Percentiles rank a stretch among this genome's conserved stretches.
Conservation (phyloP, 2,888 invertebrate genomes). For the Sinohyriopsis cumingii region DNA sequence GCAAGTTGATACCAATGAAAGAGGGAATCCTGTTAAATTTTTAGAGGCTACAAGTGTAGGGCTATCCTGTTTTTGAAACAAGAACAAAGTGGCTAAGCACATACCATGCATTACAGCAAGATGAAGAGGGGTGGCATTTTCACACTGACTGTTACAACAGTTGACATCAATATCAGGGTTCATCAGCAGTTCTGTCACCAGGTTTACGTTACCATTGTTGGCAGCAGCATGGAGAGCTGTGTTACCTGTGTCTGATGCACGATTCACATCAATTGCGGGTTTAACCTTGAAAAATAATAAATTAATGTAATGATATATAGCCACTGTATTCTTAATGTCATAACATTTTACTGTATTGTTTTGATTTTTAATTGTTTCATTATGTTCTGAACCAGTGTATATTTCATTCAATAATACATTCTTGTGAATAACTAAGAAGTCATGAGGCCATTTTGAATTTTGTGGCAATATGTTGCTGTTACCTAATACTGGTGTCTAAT, state of each 20-base stretch:
- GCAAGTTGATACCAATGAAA: too few species aligned
- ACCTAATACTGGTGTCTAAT: too few species aligned
- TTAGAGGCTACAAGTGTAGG: too few species aligned
- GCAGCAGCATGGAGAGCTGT: constrained; percentile 70
- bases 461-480: too few species aligned
- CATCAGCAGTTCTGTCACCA: constrained; percentile 59
- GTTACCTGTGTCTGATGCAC: constrained; percentile 67
- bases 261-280: constrained; percentile 58
- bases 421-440: too few species aligned
- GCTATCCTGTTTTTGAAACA: too few species aligned
- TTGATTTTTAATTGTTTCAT: neutral
- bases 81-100: constrained; percentile 2
- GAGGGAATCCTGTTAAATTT: too few species aligned
- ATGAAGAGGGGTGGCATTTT: constrained; percentile 66
- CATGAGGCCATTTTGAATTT: too few species aligned
- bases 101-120: constrained; percentile 68
- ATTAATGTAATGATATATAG: neutral
- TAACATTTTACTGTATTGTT: neutral
- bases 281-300: constrained; percentile 44
- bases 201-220: constrained; percentile 60
- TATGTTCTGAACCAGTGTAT: neutral
- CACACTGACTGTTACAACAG: constrained; percentile 64
- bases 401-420: too few species aligned
- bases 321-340: neutral
- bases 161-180: constrained; percentile 58